Percentiles rank a stretch among this genome's conserved stretches.
These are phyloP conservation scores for Ptychadena robeensis DNA, from an alignment of 2,797 vertebrate genomes.

Conservation along the genomic window DNA sequence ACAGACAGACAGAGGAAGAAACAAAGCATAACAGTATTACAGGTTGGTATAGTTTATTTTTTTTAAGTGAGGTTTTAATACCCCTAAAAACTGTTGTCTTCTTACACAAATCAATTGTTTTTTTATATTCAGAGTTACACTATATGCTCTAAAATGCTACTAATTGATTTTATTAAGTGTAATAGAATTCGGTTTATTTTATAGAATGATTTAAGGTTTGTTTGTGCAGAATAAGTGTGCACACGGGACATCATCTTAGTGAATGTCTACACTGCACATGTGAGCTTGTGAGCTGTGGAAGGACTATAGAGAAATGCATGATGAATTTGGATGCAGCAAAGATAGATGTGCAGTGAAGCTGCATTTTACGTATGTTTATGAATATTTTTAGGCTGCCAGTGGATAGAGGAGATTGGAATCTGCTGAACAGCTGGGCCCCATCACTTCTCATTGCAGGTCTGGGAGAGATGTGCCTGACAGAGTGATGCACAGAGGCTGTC, in stretches of 20 bases:
- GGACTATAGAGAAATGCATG: not conserved
- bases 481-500: constrained; percentile 98
- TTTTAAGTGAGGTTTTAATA: too few species aligned
- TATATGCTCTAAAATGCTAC: not conserved
- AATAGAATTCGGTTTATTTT: not conserved
- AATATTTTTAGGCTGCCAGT: constrained; percentile 63
- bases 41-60: too few species aligned
- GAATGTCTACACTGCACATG: not conserved
- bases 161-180: not conserved
- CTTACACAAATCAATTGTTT: not conserved
- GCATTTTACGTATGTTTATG: constrained; percentile 43
- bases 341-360: constrained; percentile 28
- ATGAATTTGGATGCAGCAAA: constrained; percentile 16
- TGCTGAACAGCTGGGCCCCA: constrained; percentile 92
- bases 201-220: not conserved
- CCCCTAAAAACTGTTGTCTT: too few species aligned
- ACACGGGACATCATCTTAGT: not conserved
- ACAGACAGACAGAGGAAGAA: too few species aligned
- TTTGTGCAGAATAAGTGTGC: not conserved
- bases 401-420: constrained; percentile 68
- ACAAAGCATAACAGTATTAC: too few species aligned
- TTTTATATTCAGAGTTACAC: not conserved
- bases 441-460: constrained; percentile 94
- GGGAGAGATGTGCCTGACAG: constrained; percentile 92
- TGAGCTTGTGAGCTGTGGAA: not conserved